These are phyloP conservation scores for Argya squamiceps DNA, from an alignment of 2,797 vertebrate genomes.

Conservation along the genomic window DNA sequence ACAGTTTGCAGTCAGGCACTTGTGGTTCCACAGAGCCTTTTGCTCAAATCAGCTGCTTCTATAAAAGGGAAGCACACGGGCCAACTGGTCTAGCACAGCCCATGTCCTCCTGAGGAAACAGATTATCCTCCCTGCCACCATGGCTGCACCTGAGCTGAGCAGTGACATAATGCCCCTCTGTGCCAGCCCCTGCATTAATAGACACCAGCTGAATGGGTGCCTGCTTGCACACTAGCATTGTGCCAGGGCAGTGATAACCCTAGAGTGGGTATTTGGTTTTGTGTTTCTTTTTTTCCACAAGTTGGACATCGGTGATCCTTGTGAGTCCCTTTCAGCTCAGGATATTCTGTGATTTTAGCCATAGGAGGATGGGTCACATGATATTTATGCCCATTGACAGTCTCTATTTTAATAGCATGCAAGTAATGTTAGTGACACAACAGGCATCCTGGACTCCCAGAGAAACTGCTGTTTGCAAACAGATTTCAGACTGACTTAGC, in stretches of 20 bases:
- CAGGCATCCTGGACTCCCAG: fast-evolving
- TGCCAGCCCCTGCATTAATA: fast-evolving
- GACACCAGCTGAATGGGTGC: fast-evolving
- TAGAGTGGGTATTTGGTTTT: fast-evolving
- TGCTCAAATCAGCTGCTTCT: neutral
- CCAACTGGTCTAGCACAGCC: neutral
- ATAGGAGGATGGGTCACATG: fast-evolving
- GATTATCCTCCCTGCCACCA: fast-evolving
- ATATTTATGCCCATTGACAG: fast-evolving
- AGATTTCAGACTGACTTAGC: neutral
- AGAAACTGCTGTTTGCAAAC: neutral
- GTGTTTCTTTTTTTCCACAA: fast-evolving
- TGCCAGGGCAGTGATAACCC: fast-evolving
- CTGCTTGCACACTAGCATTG: neutral
- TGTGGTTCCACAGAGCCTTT: fast-evolving
- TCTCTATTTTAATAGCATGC: neutral
- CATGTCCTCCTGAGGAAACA: fast-evolving
- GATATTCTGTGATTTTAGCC: neutral
- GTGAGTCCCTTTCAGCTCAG: neutral
- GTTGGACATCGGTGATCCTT: neutral
- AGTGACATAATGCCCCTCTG: fast-evolving
- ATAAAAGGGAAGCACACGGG: neutral
- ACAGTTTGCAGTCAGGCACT: fast-evolving
- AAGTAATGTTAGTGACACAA: fast-evolving
- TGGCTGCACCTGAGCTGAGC: fast-evolving